Evolutionary conservation across 2,797 vertebrate species (phyloP).

Genomic region (Taeniopygia guttata): DNA sequence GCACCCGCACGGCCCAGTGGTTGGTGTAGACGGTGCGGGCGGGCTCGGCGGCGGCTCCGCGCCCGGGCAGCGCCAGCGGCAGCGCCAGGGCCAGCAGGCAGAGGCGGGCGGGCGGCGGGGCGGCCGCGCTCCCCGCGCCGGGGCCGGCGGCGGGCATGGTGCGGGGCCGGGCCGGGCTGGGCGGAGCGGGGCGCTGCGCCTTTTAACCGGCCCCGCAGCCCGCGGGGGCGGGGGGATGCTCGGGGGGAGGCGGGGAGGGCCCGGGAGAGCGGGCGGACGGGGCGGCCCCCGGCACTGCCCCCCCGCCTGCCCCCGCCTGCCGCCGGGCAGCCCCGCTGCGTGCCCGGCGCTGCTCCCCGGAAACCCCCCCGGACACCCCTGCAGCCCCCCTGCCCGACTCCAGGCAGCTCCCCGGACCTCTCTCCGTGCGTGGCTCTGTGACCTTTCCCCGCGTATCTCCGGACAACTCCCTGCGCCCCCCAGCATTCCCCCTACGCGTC

Average conservation of each 20-base stretch:
- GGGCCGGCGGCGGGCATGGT: background rate
- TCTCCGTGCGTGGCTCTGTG: background rate
- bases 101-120: background rate
- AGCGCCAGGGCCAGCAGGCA: background rate
- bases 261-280: background rate
- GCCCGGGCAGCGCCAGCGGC: constrained; percentile 38
- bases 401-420: background rate
- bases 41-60: constrained; percentile 43
- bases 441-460: background rate
- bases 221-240: constrained; percentile 45
- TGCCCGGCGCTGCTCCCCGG: background rate
- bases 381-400: background rate
- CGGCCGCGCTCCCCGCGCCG: background rate
- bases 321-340: background rate
- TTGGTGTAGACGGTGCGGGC: constrained; percentile 82
- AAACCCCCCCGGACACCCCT: background rate
- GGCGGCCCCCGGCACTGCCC: background rate
- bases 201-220: constrained; percentile 68
- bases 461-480: background rate
- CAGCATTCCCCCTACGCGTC: background rate
- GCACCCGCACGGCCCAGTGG: constrained; percentile 88
- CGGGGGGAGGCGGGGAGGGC: constrained; percentile 6
- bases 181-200: constrained; percentile 62
- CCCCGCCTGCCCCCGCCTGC: background rate
- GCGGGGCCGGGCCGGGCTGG: constrained; percentile 16